Evolutionary conservation across 2,888 invertebrate species (phyloP), one percentile per base, ranked within the genome.

Genomic region (Hesperia comma): DNA sequence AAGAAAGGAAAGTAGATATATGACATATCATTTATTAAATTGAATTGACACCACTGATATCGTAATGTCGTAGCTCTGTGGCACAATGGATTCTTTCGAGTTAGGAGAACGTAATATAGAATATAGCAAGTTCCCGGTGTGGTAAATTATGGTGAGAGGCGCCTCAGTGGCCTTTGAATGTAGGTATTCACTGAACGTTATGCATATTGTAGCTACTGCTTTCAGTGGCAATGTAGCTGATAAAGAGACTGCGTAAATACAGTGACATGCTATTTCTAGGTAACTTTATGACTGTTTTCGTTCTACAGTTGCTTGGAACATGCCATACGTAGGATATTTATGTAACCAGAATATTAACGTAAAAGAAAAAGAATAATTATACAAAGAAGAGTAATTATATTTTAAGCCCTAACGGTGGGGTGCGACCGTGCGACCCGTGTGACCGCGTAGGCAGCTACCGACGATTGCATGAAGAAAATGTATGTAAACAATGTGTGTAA

Each of bases 81-180:
- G 43, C 8, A 46, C 43, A 46, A 46, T 46, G 43, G 15, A 17
- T 15, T n/a, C 43, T 46, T 46, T 46, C 43, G 17, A 46, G 43
- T 15, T 46, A 17, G 43, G 43, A 41, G 41, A 46, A 46, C 15
- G 43, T 17, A 46, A 17, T 55, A 15, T 15, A 33, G 6, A 10
- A n/a, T n/a, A n/a, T 37, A 37, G 10, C 17, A 55, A 55, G 55
- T 21, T 12, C 19, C 54, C 56, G 37, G n/a, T 12, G 17, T 17
- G 40, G 69, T 69, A 69, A 61, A 69, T 69, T 71, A 71, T 67
- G 67, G 69, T 68, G 69, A 72, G 69, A 60, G 70, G 70, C 67
- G 58, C 60, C 40, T 67, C 33, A 15, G 10, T 56, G 62, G 66
- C 69, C 61, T 72, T 67, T 68, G 68, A 69, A 51, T 53, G 68